phyloP scores from a whole-genome alignment of 2,888 invertebrate species.

The Gisinianus flammeolus region DNA sequence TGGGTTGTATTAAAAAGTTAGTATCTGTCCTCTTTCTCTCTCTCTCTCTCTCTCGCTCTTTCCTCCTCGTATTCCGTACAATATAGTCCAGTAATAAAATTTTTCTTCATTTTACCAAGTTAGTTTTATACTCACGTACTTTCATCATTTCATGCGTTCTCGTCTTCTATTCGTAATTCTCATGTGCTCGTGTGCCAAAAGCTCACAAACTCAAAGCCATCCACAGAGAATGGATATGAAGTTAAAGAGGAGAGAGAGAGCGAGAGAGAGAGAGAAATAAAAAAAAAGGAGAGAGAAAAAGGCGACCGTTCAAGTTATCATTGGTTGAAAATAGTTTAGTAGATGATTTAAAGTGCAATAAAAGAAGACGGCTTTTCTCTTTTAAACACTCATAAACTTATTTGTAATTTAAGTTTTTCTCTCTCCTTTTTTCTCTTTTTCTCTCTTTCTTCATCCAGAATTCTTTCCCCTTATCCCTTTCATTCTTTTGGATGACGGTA shows the following conservation, averaged over 20 bases:
- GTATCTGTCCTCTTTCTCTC: too few relatives aligned
- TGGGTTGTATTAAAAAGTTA: neutral
- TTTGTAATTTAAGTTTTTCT: constrained; percentile 19
- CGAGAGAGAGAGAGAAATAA: neutral
- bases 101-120: constrained; percentile 19
- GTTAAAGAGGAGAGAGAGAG: neutral
- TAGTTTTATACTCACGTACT: constrained; percentile 21
- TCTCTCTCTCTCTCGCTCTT: too few relatives aligned
- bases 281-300: neutral
- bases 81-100: neutral
- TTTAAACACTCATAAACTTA: constrained; percentile 29
- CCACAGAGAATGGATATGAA: too few relatives aligned
- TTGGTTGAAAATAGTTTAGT: constrained; percentile 1
- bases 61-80: too few relatives aligned
- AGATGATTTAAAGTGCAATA: constrained; percentile 21
- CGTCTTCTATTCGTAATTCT: neutral
- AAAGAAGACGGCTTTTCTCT: neutral
- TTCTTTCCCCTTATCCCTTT: too few relatives aligned
- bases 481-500: too few relatives aligned
- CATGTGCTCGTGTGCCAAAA: neutral
- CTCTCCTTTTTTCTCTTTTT: neutral
- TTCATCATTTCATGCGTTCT: constrained; percentile 3
- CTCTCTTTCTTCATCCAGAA: too few relatives aligned
- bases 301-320: neutral
- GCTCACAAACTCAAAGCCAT: too few relatives aligned